Conservation (phyloP, 2,888 invertebrate species). For the Harpalus rufipes region DNA sequence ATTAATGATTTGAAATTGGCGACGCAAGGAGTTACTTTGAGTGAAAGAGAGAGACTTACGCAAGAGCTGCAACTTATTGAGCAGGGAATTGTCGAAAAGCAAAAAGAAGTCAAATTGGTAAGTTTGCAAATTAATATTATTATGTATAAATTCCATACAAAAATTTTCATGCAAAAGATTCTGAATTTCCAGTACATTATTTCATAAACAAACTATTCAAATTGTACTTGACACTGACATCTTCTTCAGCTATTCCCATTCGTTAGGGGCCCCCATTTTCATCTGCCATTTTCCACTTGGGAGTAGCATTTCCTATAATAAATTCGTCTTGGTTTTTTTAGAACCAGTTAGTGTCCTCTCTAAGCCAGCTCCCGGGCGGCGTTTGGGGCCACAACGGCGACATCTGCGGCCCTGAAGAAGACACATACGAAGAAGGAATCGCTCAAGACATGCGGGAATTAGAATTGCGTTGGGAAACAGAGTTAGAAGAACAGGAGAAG, state of each 20-base stretch:
- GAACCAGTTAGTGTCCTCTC: conserved; percentile 76
- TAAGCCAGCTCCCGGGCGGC: conserved; percentile 72
- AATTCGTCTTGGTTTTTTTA: conserved; percentile 70
- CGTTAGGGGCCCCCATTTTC: too few species aligned
- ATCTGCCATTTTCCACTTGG: too few species aligned
- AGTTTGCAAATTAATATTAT: conserved; percentile 64
- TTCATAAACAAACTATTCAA: too few species aligned
- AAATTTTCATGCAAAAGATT: too few species aligned
- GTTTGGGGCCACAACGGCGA: conserved; percentile 71
- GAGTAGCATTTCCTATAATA: too few species aligned
- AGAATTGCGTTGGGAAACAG: conserved; percentile 83
- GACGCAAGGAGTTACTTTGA: conserved; percentile 79
- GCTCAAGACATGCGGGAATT: conserved; percentile 84
- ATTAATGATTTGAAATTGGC: conserved; percentile 81
- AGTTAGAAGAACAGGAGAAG: conserved; percentile 83
- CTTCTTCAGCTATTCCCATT: too few species aligned
- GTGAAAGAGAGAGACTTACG: conserved; percentile 80
- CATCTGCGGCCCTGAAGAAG: conserved; percentile 77
- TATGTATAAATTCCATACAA: too few species aligned
- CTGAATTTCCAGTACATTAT: too few species aligned
- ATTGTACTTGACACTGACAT: too few species aligned
- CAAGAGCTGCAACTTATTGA: conserved; percentile 82
- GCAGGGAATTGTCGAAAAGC: conserved; percentile 82
- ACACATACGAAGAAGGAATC: conserved; percentile 82
- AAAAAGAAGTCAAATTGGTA: conserved; percentile 80